A percentile compares a stretch with the other conserved stretches of the same genome.
phyloP scores from a whole-genome alignment of 2,113 vertebrate genomes.

The Ibidorhyncha struthersii region DNA sequence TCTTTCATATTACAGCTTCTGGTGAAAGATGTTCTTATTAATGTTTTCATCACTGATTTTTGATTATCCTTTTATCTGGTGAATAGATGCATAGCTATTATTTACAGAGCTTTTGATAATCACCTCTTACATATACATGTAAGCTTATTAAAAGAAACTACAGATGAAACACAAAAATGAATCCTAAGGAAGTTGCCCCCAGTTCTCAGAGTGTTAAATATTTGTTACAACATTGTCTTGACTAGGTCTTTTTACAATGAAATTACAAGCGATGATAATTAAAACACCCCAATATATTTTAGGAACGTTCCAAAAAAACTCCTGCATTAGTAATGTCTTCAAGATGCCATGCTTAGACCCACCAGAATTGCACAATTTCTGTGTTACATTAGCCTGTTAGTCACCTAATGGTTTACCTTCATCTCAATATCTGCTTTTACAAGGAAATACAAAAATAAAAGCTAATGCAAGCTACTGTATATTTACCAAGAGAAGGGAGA shows the following conservation, averaged over 20 bases:
- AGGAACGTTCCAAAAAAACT: neutral
- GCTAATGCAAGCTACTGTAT: neutral
- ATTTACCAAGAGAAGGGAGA: neutral
- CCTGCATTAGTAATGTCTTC: neutral
- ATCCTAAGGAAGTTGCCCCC: neutral
- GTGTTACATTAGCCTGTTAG: neutral
- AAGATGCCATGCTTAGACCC: neutral
- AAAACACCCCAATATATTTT: neutral
- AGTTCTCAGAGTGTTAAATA: neutral
- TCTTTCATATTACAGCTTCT: neutral
- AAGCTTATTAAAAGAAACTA: neutral
- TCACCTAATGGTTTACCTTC: neutral
- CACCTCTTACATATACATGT: neutral
- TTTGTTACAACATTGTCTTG: neutral
- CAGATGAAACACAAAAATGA: neutral
- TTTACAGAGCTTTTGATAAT: neutral
- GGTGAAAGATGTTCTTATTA: neutral
- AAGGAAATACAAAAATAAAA: neutral
- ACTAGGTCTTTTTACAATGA: neutral
- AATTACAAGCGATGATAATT: neutral
- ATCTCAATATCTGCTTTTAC: neutral
- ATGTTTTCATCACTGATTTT: neutral
- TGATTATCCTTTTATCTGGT: neutral
- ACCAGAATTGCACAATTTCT: neutral
- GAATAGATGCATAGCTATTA: neutral